Evolutionary conservation across 2,888 invertebrate species (phyloP).

Genomic region (Cremastobaeus sp.): DNA sequence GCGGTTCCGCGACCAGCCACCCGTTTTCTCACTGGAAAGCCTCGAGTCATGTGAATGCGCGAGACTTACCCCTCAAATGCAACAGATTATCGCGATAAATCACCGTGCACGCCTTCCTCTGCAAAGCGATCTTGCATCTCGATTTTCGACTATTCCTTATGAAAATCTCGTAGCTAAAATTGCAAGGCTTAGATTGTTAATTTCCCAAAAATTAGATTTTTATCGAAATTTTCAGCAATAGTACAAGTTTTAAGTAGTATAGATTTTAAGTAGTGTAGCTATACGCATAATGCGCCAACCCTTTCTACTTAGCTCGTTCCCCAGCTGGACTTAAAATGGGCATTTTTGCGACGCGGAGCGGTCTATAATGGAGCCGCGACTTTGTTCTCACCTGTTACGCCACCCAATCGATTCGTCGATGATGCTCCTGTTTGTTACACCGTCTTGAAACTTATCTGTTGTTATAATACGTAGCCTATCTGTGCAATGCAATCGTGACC

Average conservation of each 20-base stretch:
- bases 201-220: too few relatives aligned
- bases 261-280: too few relatives aligned
- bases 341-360: slow-evolving; percentile 5
- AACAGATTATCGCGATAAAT: slow-evolving; percentile 53
- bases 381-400: slow-evolving; percentile 60
- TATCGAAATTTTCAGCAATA: too few relatives aligned
- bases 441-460: slow-evolving; percentile 22
- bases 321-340: neutral
- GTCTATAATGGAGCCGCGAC: slow-evolving; percentile 20
- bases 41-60: slow-evolving; percentile 22
- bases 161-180: too few relatives aligned
- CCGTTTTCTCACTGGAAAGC: too few relatives aligned
- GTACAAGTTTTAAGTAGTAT: too few relatives aligned
- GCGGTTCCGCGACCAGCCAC: neutral
- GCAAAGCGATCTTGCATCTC: neutral
- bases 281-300: too few relatives aligned
- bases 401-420: slow-evolving; percentile 51
- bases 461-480: slow-evolving; percentile 4
- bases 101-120: slow-evolving; percentile 26
- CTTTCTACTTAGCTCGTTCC: too few relatives aligned
- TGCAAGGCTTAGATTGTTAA: too few relatives aligned
- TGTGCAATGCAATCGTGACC: slow-evolving; percentile 21
- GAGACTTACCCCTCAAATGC: slow-evolving; percentile 33
- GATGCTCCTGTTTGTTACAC: slow-evolving; percentile 34
- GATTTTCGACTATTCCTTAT: too few relatives aligned